Conservation (phyloP, 2,797 vertebrate genomes). For the Acridotheres tristis region DNA sequence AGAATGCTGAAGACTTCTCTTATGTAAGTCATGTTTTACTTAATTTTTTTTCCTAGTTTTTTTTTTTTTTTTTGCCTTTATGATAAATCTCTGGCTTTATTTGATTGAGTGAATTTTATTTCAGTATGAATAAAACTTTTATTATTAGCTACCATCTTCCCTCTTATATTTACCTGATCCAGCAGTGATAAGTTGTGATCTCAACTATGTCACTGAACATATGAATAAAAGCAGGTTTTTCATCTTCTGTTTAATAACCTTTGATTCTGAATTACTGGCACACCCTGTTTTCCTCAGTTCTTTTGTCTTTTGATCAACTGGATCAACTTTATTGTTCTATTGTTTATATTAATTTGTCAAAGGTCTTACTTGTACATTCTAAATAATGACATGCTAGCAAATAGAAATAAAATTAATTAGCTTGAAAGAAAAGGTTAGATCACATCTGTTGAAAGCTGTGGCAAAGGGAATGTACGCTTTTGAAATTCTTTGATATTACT, state of each 20-base stretch:
- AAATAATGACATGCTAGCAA: not conserved
- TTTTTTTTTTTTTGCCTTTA: not conserved
- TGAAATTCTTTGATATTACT: not conserved
- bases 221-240: not conserved
- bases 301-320: not conserved
- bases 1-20: conserved; percentile 96
- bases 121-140: not conserved
- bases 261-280: not conserved
- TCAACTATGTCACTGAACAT: not conserved
- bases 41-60: not conserved
- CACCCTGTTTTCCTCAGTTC: not conserved
- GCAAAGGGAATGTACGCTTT: not conserved
- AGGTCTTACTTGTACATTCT: not conserved
- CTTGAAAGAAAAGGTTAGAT: not conserved
- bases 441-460: not conserved
- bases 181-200: not conserved
- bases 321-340: not conserved
- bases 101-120: not conserved
- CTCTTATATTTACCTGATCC: not conserved
- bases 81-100: not conserved
- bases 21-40: conserved; percentile 81
- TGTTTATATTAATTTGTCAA: not conserved
- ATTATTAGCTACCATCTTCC: not conserved
- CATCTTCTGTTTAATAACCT: not conserved
- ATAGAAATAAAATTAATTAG: not conserved